Base-by-base conservation (phyloP, 2,888 invertebrate genomes). In the Drosophila yooni region DNA sequence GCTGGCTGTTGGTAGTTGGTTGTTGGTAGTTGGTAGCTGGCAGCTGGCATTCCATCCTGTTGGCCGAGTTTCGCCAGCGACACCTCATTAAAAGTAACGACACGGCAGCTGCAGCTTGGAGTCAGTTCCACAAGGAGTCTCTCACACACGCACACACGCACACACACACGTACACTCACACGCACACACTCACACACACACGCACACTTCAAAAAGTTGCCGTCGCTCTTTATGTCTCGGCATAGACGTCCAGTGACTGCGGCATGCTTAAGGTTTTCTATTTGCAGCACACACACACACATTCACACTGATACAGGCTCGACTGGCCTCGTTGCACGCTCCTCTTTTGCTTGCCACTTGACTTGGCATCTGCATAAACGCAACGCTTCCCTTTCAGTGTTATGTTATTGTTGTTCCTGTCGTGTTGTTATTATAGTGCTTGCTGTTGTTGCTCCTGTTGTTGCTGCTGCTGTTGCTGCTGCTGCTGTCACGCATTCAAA, bases 21-120 rank as follows among this genome's bases (percentile, higher is more conserved):
- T 72, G 72, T 88, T 74, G 72, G 64, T 46, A 57, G 64, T 33
- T 60, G 46, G 48, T 83, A 81, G 81, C 71, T 74, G 70, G 64
- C 43, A 64, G 66, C 43, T 62, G 50, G 51, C 52, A 51, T 29
- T 53, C 62, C 70, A 70, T 60, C 68, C 70, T 74, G 79, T 79
- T 82, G 78, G 74, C 74, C 81, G 80, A 78, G 71, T 88, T 88
- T 83, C 76, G 78, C 74, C 82, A 79, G 87, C 87, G 87, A 88
- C 87, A 88, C 87, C 87, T 88, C 87, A 89, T 88, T 88, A 88
- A 88, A 90, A 90, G 90, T 88, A 90, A 88, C 87, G 90, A 90
- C 89, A 83, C 71, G 81, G 67, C 72, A 81, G 69, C 59, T 50
- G 67, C 57, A 52, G 67, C 69, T 76, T 63, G 29, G 40, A 53